Evolutionary conservation across 2,888 invertebrate genomes (phyloP), one percentile per base, ranked within the genome.

Genomic region (Malthinus flaveolus): DNA sequence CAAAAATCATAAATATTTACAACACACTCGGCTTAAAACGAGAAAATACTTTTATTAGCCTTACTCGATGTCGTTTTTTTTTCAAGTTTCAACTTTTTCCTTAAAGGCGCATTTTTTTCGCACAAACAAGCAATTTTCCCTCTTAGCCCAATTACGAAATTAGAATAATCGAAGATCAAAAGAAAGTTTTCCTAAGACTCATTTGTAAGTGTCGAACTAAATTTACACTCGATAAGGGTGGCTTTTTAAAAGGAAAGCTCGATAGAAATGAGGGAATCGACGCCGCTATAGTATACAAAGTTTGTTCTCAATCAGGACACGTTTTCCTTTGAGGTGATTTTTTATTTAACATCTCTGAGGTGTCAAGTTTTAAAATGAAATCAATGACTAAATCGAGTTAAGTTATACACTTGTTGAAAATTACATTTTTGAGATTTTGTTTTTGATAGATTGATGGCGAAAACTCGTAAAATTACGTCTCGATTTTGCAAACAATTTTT

Each of bases 271-370:
- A 49, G 13, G 54, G 51, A n/a, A 35, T 8, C 53, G n/a, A 23
- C 23, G 23, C 5, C 5, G 3, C 5, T 23, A 2, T 23, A n/a
- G n/a, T n/a, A n/a, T 23, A 45, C 47, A 35, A 56, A 49, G 51
- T 48, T 51, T 51, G 34, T 60, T 56, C 56, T 53, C 68, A 70
- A 71, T 73, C 70, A 66, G 62, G 59, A 64, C 73, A 72, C 71
- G 73, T 71, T 65, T 63, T 65, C 68, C 70, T 71, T 71, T 68
- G 71, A 71, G 69, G 69, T 64, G 69, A 69, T 71, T 71, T 70
- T 68, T 71, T 72, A 70, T 71, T 70, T 70, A 71, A 64, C 69
- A 66, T 68, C 69, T 65, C 65, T 56, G 67, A 71, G 71, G 70
- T 72, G 72, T 70, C 70, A 66, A 67, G 65, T 67, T 63, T 57